Percentiles rank a stretch among this genome's conserved stretches.
Conservation (phyloP, 2,797 vertebrate genomes). For the Poliocrania exsul region DNA sequence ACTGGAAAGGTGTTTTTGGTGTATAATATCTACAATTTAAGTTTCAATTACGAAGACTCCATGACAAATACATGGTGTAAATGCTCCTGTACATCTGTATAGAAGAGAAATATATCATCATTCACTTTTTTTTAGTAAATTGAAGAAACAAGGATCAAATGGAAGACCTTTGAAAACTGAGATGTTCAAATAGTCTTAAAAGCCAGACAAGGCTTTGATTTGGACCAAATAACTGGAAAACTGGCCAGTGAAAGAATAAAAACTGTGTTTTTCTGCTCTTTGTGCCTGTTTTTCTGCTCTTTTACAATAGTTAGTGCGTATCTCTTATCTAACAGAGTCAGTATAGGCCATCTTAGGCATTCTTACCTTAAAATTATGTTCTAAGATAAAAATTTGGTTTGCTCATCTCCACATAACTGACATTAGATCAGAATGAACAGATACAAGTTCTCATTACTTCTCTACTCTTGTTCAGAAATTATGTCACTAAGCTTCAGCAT, state of each 20-base stretch:
- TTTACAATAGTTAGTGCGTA: not conserved
- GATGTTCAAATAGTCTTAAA: not conserved
- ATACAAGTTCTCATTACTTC: not conserved
- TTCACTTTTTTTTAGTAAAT: not conserved
- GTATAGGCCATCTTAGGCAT: not conserved
- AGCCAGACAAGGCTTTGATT: not conserved
- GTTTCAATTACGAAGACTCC: not conserved
- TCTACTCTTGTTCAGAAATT: not conserved
- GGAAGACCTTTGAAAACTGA: not conserved
- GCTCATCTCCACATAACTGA: not conserved
- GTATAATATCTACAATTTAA: not conserved
- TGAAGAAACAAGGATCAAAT: not conserved
- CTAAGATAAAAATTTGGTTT: constrained; percentile 21
- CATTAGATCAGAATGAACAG: not conserved
- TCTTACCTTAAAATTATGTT: not conserved
- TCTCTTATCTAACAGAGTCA: constrained; percentile 38
- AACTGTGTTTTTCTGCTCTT: not conserved
- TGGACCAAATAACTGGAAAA: not conserved
- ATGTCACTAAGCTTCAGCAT: not conserved
- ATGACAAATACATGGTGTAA: not conserved
- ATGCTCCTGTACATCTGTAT: not conserved
- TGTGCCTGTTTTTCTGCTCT: not conserved
- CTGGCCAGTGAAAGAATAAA: not conserved
- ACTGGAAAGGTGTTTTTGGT: not conserved
- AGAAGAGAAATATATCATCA: not conserved